Evolutionary conservation across 2,797 vertebrate species (phyloP), one percentile per base, ranked within the genome.

Genomic region (Iguana delicatissima): DNA sequence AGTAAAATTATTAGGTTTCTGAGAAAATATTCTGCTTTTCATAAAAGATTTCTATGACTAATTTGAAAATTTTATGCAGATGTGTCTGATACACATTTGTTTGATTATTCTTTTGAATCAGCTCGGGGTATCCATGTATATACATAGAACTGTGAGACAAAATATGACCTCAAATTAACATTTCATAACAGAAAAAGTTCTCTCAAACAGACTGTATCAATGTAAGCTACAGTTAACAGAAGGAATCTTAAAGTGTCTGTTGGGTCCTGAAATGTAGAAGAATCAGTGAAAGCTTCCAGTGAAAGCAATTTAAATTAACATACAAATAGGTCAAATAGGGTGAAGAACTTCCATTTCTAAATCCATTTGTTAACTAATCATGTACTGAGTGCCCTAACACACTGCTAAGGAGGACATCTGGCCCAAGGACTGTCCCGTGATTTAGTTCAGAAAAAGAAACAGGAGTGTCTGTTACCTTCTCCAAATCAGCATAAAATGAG

Each of bases 271-370:
- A 80, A 29, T 91, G 67, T 10, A 42, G 29, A 35, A 91, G 92
- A 95, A 93, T 29, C 80, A 46, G 90, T n/a, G n/a, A n/a, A n/a
- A n/a, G n/a, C 1, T 95, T 82, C 91, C 93, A 95, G 83, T 95
- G 89, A 73, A 59, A 95, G 85, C 55, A 94, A 96, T 94, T 96
- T 92, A 92, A 90, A 42, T 69, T 89, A 87, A 91, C 80, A 90
- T 86, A 88, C 59, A 93, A 90, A 91, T 52, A 83, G 24, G 1
- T 9, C 42, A 46, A 46, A 46, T 46, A 46, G 42, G 42, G 42
- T 7, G 35, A 20, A 38, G 10, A 83, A 35, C 22, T 42, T 62
- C 22, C 20, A 26, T 22, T 10, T 13, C 42, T 46, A 46, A 82
- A 59, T 24, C 35, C 20, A 84, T 10, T 38, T 84, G 22, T 7